Evolutionary conservation across 1,140 invertebrate species (phyloP).

Genomic region (Eriocheir sinensis): DNA sequence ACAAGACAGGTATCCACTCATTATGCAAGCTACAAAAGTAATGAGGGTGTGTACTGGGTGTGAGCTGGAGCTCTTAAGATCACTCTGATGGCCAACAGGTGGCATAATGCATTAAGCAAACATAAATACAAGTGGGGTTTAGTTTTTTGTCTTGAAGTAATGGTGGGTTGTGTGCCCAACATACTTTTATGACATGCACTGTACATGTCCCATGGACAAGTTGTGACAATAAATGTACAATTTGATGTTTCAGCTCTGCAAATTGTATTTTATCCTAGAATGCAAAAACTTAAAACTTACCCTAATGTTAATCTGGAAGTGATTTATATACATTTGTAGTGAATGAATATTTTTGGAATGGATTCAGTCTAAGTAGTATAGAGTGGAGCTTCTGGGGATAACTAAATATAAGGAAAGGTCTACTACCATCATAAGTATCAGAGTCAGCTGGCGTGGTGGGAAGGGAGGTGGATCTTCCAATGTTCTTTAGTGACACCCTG

Average conservation of each 20-base stretch:
- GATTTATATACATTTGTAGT: constrained; percentile 3
- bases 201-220: no score
- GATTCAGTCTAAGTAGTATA: constrained; percentile 9
- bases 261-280: not conserved
- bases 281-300: not conserved
- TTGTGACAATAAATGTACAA: not conserved
- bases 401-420: constrained; percentile 8
- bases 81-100: no score
- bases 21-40: no score
- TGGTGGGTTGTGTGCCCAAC: no score
- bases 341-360: constrained; percentile 35
- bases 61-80: no score
- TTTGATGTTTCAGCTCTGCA: not conserved
- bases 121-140: no score
- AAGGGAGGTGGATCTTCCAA: constrained; percentile 75
- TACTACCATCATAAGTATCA: constrained; percentile 74
- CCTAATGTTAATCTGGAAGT: not conserved
- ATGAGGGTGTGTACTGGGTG: no score
- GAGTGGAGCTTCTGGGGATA: constrained; percentile 2
- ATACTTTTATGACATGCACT: no score
- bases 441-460: constrained; percentile 76
- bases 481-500: constrained; percentile 75
- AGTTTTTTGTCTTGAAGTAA: no score
- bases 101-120: no score
- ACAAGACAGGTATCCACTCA: no score